phyloP scores from a whole-genome alignment of 2,888 invertebrate genomes.

The Troides helena region DNA sequence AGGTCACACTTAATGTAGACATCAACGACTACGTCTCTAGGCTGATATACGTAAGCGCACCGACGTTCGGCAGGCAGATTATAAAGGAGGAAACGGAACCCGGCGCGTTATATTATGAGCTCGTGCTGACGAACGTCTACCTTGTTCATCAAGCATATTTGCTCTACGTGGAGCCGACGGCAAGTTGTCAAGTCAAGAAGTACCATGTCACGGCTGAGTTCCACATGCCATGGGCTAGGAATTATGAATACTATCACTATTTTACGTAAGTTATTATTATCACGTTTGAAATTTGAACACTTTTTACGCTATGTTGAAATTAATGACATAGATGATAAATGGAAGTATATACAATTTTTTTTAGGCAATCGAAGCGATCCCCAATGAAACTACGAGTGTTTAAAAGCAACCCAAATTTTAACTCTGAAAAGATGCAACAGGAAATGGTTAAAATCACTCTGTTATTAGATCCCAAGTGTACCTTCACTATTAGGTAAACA shows the following conservation, averaged over 20 bases:
- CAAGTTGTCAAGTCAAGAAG: conserved; percentile 57
- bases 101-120: conserved; percentile 81
- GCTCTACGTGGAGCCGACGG: conserved; percentile 79
- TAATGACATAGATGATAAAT: too few species aligned
- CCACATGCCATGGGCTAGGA: conserved; percentile 84
- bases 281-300: too few species aligned
- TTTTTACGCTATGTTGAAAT: too few species aligned
- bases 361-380: conserved; percentile 58
- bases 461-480: conserved; percentile 85
- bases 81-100: conserved; percentile 78
- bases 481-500: conserved; percentile 83
- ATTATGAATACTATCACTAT: conserved; percentile 80
- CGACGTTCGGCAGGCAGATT: conserved; percentile 51
- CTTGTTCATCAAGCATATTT: conserved; percentile 81
- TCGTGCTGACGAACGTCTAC: conserved; percentile 79
- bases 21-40: conserved; percentile 76
- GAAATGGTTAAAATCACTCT: conserved; percentile 78
- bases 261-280: conserved; percentile 74
- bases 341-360: conserved; percentile 33
- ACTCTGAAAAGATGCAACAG: conserved; percentile 54
- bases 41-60: conserved; percentile 58
- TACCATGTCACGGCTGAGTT: conserved; percentile 82
- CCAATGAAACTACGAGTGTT: conserved; percentile 82
- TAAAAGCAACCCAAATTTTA: conserved; percentile 71
- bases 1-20: conserved; percentile 84